Conservation (phyloP, 2,113 vertebrate genomes). For the Microcebus griseorufus region DNA sequence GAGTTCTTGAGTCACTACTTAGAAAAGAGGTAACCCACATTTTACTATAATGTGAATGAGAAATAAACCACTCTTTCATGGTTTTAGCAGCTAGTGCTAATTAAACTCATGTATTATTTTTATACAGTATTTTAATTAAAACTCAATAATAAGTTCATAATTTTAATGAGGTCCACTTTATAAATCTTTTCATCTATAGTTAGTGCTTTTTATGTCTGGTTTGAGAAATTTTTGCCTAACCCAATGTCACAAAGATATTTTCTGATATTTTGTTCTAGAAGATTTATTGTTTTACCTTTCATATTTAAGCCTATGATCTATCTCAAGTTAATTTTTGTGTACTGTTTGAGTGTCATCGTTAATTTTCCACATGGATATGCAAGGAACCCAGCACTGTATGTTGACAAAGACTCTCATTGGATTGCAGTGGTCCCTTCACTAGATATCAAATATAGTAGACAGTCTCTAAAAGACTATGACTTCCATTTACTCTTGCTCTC, state of each 20-base stretch:
- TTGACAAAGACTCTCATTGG: background rate
- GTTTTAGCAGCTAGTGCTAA: background rate
- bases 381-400: background rate
- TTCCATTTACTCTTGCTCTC: background rate
- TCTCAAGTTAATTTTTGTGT: background rate
- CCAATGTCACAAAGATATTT: background rate
- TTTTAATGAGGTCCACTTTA: background rate
- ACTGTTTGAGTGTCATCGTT: background rate
- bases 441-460: background rate
- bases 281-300: background rate
- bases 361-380: background rate
- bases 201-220: background rate
- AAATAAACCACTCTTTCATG: background rate
- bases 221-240: slow-evolving; percentile 9
- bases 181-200: background rate
- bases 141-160: background rate
- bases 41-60: background rate
- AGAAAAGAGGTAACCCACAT: background rate
- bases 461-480: background rate
- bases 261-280: slow-evolving; percentile 26
- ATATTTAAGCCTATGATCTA: background rate
- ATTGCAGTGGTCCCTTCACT: background rate
- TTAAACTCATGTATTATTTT: background rate
- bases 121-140: slow-evolving; percentile 11
- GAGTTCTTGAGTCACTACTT: slow-evolving; percentile 14